Conservation (phyloP, 2,113 vertebrate genomes). For the Puffinus mauretanicus region DNA sequence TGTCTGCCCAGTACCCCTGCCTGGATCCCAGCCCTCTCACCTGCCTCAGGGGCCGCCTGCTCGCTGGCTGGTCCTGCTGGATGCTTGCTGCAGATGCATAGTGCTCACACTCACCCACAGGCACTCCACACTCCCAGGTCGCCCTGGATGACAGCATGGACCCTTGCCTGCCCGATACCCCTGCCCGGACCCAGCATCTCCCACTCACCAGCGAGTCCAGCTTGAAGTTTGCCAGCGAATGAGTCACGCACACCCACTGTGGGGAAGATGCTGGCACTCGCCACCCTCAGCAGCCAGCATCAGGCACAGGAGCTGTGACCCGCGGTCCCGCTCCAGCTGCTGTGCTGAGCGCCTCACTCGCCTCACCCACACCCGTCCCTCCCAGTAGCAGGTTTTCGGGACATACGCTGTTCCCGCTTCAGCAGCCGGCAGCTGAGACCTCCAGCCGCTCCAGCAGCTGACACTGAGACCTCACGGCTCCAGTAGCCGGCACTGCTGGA, state of each 20-base stretch:
- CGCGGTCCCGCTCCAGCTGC: neutral
- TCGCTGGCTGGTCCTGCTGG: neutral
- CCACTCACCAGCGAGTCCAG: neutral
- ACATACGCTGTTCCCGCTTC: neutral
- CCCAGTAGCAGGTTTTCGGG: neutral
- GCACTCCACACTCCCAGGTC: neutral
- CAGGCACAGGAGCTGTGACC: neutral
- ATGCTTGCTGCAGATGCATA: neutral
- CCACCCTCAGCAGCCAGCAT: neutral
- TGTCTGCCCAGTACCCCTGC: neutral
- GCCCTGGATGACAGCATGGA: neutral
- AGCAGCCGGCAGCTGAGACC: neutral
- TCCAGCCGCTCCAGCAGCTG: accelerated
- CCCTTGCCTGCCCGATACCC: neutral
- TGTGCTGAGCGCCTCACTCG: neutral
- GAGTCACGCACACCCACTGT: accelerated
- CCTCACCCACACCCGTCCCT: neutral
- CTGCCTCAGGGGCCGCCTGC: neutral
- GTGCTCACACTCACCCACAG: too few species aligned
- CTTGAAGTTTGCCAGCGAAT: neutral
- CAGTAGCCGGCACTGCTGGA: neutral
- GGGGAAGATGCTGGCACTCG: neutral
- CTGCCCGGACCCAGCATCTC: neutral
- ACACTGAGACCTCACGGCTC: neutral
- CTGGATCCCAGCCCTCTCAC: neutral